phyloP scores from a whole-genome alignment of 2,888 invertebrate species.

The Nomada ferruginata region DNA sequence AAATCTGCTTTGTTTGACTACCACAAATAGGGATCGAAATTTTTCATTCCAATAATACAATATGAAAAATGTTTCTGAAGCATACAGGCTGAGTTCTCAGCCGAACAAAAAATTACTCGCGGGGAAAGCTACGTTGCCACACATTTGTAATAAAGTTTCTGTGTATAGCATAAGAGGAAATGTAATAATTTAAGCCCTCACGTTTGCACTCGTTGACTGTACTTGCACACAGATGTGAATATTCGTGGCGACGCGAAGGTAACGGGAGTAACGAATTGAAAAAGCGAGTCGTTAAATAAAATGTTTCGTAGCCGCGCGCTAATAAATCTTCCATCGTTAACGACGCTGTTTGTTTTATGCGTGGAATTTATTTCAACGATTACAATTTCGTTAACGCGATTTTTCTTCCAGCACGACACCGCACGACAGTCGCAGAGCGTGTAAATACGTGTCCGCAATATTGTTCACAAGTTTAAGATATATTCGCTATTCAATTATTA shows the following conservation, averaged over 20 bases:
- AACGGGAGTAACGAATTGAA: background rate
- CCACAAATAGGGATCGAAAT: background rate
- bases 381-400: slow-evolving; percentile 13
- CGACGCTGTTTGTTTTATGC: background rate
- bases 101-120: slow-evolving; percentile 14
- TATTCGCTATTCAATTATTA: background rate
- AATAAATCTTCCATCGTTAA: slow-evolving; percentile 26
- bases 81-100: background rate
- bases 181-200: slow-evolving; percentile 17
- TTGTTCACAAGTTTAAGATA: background rate
- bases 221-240: slow-evolving; percentile 3
- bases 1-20: no score
- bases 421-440: background rate
- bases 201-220: background rate
- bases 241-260: background rate
- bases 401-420: slow-evolving; percentile 4
- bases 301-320: background rate
- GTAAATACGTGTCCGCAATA: background rate
- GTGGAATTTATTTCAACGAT: background rate
- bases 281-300: slow-evolving; percentile 4
- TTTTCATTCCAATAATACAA: background rate
- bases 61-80: background rate
- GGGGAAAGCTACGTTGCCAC: background rate
- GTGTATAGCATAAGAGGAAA: background rate
- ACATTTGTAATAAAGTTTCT: slow-evolving; percentile 31